Evolutionary conservation across 2,888 invertebrate species (phyloP).

Genomic region (Tineola bisselliella): DNA sequence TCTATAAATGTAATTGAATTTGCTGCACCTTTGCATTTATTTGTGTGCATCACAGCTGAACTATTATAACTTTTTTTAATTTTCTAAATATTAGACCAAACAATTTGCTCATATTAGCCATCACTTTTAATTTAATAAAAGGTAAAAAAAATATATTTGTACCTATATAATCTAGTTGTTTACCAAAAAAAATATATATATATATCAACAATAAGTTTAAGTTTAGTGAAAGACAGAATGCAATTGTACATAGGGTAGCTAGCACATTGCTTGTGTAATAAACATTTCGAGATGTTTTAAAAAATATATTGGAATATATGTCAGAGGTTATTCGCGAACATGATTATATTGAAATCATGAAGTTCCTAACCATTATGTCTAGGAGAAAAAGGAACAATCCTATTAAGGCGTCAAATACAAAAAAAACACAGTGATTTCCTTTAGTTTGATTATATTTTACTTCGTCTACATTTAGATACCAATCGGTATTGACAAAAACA

Average conservation of each 20-base stretch:
- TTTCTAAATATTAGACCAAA: not conserved
- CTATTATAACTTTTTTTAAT: not conserved
- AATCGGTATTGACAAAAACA: not conserved
- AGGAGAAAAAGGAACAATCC: not conserved
- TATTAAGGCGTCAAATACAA: no score
- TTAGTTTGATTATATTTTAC: no score
- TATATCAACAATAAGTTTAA: not conserved
- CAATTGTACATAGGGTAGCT: not conserved
- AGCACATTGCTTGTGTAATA: not conserved
- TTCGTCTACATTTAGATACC: not conserved
- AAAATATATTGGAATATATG: not conserved
- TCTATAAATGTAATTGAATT: no score
- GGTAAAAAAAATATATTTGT: not conserved
- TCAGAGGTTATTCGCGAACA: no score
- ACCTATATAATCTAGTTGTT: conserved; percentile 1
- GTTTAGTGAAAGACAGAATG: not conserved
- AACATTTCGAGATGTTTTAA: not conserved
- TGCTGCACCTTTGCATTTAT: not conserved
- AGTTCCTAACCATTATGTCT: not conserved
- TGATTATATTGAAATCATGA: not conserved
- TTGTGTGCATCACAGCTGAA: not conserved
- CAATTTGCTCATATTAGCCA: conserved; percentile 6
- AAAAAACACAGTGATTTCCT: no score
- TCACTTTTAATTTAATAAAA: no score
- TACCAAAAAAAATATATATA: not conserved